A percentile compares a stretch with the other conserved stretches of the same genome.
phyloP scores from a whole-genome alignment of 2,113 vertebrate species.

The Gymnobelideus leadbeateri region DNA sequence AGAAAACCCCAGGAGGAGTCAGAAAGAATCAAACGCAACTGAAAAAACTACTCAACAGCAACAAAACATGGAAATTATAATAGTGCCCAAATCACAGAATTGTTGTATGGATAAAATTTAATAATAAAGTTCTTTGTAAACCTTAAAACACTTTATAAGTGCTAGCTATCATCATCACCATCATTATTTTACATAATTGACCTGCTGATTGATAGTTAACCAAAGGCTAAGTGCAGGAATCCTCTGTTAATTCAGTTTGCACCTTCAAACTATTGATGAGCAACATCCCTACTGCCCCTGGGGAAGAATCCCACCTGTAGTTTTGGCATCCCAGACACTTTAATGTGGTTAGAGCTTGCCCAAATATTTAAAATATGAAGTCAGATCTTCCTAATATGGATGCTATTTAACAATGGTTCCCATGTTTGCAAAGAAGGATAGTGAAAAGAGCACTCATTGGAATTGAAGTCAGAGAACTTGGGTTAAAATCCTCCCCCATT shows the following conservation, averaged over 20 bases:
- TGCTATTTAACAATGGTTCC: background rate
- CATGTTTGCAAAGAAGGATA: background rate
- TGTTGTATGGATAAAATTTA: background rate
- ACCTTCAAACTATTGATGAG: background rate
- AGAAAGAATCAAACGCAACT: background rate
- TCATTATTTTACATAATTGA: background rate
- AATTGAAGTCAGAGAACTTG: background rate
- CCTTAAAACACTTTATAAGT: background rate
- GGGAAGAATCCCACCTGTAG: background rate
- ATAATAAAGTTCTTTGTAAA: background rate
- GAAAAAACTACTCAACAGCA: background rate
- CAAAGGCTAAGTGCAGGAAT: background rate
- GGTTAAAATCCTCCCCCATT: background rate
- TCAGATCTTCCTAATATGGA: background rate
- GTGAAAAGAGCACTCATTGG: background rate
- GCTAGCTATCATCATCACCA: background rate
- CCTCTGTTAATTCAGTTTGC: background rate
- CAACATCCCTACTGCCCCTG: background rate
- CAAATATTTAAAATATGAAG: background rate
- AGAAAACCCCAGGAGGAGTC: background rate
- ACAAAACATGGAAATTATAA: background rate
- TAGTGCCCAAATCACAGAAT: background rate
- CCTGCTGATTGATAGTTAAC: background rate
- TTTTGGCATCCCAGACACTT: background rate
- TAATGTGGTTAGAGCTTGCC: background rate